Evolutionary conservation across 2,113 vertebrate species (phyloP), one percentile per base, ranked within the genome.

Genomic region (Thunnus maccoyii): DNA sequence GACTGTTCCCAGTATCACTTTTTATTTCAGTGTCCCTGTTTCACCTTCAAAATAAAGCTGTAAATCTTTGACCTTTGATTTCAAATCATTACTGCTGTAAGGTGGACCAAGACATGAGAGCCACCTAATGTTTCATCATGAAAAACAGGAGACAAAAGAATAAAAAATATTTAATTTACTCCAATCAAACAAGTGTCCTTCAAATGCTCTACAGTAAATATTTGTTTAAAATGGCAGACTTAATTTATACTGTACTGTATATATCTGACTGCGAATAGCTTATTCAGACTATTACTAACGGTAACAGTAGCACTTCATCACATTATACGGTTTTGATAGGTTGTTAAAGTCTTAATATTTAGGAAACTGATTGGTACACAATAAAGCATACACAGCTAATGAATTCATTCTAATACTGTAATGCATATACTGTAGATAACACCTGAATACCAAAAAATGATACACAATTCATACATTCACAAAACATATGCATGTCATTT

Each of bases 111-210:
- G 20, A 27, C 5, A 13, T 41, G 3, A 55, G 3, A 62, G 3
- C 2, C n/a, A 60, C 47, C 2, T 25, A 3, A 66, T 20, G 17
- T 60, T 71, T 72, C 47, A 60, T 18, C 47, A 83, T 68, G 61
- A 88, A 91, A 89, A 70, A 87, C 76, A 90, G 56, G 64, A 88
- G 67, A 86, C 86, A 48, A 82, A 78, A 60, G 55, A 74, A 81
- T 87, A 89, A 78, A 90, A 92, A 90, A 89, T 75, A 84, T 83
- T 84, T 81, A 79, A 80, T 94, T 87, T 83, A 92, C 77, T 90
- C 72, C 78, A 76, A 60, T 83, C 36, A 82, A 80, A 88, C 72
- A 76, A 52, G 58, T 84, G 52, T 61, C 48, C 32, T 62, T 80
- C 48, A 82, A 78, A 83, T 68, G 22, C 20, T 80, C 80, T 84